Evolutionary conservation across 92 coral and sea anemone species (phyloP), one percentile per base, ranked within the genome.

Genomic region (Palythoa heliodiscus): DNA sequence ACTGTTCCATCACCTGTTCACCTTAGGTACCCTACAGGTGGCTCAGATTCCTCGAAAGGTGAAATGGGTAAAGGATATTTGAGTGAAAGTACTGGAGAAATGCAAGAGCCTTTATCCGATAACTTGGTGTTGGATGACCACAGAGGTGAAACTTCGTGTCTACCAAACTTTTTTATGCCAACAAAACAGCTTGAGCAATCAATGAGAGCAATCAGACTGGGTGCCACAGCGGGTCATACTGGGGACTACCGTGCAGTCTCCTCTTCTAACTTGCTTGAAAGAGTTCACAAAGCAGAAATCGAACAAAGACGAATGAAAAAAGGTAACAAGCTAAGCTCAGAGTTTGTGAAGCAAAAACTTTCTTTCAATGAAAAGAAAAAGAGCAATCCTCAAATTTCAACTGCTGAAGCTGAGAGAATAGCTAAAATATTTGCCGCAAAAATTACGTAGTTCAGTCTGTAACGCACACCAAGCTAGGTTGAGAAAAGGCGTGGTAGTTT

Each of bases 131-230:
- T 4, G 57, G 1, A 14, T 14, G 66, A 64, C 14, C 84, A 86
- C 20, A 43, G 58, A 10, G 80, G 2, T 17, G 37, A 39, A 14
- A 43, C 54, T 48, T 38, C 58, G 39, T 43, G 68, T 73, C 75
- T 94, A 60, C 99, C 97, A 12, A 94, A 97, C 86, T 97, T 97
- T 83, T 97, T 97, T 52, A 90, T 97, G 95, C 96, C 99, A 60
- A 86, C 97, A 70, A 93, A 90, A 54, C 92, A 97, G 69, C 88
- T 97, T 74, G 99, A 89, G 73, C 95, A 94, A 61, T 90, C 95
- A 39, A 97, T 97, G 99, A 89, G 98, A 57, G 93, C 97, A 1
- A 84, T 97, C 14, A 83, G 95, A 77, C 83, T 92, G 60, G 98
- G 90, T 55, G 85, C 95, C 17, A 92, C 86, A 23, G 63, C 84